Base-by-base conservation (phyloP, 2,113 vertebrate species). In the Myotis lucifugus region DNA sequence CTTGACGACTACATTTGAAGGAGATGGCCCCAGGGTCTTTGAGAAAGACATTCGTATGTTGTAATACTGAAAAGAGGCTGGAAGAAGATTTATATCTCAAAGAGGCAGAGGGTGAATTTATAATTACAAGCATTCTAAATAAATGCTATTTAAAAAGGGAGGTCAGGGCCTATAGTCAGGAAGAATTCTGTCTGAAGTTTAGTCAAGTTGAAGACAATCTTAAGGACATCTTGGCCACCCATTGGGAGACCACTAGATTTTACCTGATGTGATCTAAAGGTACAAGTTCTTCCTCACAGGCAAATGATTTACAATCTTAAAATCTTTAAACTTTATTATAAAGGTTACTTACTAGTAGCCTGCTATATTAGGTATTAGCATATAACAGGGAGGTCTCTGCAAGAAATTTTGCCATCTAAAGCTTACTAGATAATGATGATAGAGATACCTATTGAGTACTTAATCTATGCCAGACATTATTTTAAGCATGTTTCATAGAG, bases 31-130 rank as follows among this genome's bases (percentile, higher is more conserved):
- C 15, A 34, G 88, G 59, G 27, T 72, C 15, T 37, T 89, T 89
- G 67, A 70, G 32, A 92, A 92, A 89, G 46, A 67, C 56, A 76
- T 69, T 61, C 19, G 19, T 54, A 37, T 9, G 2, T 52, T 79
- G 12, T 42, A 86, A 79, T 67, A 25, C 59, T 86, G n/a, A 25
- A 17, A 73, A 82, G 42, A 72, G 54, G 1, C 61, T 67, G 32
- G 34, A 90, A 93, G 94, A 77, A 78, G 76, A 90, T 89, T 83
- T 79, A 73, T 23, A 59, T 73, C 34, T 77, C 34, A 78, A 59
- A 59, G 56, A 8, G n/a, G 10, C 17, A 91, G 81, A 61, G 42
- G 52, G 82, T 50, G 34, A 85, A 37, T 40, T 27, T 77, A 56
- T 3, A 83, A 3, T 82, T 40, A 29, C 7, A 34, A 52, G 6